These are phyloP conservation scores for Folsomia candida DNA, from an alignment of 2,888 invertebrate genomes.

Conservation along the genomic window DNA sequence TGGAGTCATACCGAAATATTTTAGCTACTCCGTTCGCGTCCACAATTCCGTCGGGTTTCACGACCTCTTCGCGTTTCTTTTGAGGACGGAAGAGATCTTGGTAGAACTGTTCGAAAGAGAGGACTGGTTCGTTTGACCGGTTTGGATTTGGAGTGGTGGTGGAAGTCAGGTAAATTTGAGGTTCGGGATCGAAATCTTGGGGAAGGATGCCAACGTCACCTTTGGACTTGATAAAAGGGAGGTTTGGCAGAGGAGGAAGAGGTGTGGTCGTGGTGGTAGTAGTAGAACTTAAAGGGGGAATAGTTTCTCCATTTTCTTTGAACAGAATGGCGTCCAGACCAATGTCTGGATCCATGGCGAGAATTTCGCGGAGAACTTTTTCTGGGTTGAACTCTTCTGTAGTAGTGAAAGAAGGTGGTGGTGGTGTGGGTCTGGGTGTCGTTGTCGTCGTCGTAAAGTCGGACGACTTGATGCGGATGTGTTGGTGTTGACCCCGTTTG, in stretches of 20 bases:
- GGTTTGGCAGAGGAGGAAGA: neutral
- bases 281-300: neutral
- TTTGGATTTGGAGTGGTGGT: neutral
- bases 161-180: neutral
- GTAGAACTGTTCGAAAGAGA: neutral
- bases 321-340: neutral
- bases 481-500: neutral
- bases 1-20: neutral
- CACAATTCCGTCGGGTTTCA: neutral
- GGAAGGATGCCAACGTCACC: neutral
- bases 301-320: neutral
- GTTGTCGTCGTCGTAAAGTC: neutral
- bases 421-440: neutral
- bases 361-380: neutral
- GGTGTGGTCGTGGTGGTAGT: neutral
- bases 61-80: neutral
- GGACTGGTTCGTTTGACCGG: neutral
- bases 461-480: neutral
- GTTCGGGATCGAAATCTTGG: neutral
- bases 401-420: neutral
- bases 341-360: neutral
- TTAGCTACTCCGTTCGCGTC: slow-evolving; percentile 5
- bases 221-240: neutral
- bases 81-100: neutral
- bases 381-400: neutral